A percentile compares a stretch with the other conserved stretches of the same genome.
phyloP scores from a whole-genome alignment of 1,140 invertebrate species.

The Drosophila nigrodunni region DNA sequence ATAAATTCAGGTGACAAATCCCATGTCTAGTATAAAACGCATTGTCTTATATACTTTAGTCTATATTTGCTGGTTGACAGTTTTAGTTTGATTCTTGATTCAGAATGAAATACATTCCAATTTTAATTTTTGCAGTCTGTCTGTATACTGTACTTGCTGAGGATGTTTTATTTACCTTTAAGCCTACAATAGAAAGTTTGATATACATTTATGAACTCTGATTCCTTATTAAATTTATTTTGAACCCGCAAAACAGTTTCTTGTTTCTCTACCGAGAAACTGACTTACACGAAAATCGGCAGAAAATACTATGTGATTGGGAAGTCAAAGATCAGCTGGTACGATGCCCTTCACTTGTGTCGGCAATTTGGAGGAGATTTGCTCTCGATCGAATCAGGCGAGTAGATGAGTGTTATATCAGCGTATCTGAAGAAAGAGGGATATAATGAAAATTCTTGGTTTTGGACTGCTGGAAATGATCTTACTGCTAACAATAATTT shows the following conservation, averaged over 20 bases:
- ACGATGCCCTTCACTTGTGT: constrained; percentile 17
- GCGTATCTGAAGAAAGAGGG: constrained; percentile 6
- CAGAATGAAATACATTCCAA: not conserved
- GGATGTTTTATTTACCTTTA: not conserved
- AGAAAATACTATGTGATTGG: too few relatives aligned
- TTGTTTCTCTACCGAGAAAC: not conserved
- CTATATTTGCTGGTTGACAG: not conserved
- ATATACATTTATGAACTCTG: not conserved
- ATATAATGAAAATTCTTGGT: not conserved
- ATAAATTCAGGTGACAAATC: not conserved
- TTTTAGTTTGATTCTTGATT: not conserved
- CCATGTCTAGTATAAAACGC: not conserved
- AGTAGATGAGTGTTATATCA: constrained; percentile 22
- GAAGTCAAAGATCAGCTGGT: constrained; percentile 30
- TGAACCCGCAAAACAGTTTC: not conserved
- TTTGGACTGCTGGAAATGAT: constrained; percentile 39
- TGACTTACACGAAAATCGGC: too few relatives aligned
- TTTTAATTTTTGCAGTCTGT: not conserved
- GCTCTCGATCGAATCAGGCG: constrained; percentile 12
- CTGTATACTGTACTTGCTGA: not conserved
- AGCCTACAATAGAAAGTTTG: not conserved
- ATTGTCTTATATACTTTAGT: not conserved
- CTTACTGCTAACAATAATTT: constrained; percentile 5
- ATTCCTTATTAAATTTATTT: not conserved
- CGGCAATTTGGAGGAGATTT: constrained; percentile 23